Evolutionary conservation across 2,797 vertebrate species (phyloP).

Genomic region (Halcyon badia): DNA sequence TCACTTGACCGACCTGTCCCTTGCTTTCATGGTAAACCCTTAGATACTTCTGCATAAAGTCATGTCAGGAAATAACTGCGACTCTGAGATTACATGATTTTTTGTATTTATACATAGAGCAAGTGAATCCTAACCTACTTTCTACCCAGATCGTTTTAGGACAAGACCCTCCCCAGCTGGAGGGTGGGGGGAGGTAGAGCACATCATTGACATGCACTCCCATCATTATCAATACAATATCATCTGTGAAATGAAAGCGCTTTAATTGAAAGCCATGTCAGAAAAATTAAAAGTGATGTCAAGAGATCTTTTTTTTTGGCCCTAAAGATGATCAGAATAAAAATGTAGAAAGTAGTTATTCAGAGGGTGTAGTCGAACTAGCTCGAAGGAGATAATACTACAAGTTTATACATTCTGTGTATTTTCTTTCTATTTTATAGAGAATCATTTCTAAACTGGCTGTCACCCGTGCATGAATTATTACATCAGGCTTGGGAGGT

Average conservation of each 20-base stretch:
- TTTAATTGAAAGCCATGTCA: conserved; percentile 35
- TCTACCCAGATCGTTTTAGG: not conserved
- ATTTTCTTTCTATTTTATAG: conserved; percentile 48
- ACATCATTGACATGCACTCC: not conserved
- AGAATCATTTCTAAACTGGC: conserved; percentile 43
- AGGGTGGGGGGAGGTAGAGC: not conserved
- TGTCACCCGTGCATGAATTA: conserved; percentile 58
- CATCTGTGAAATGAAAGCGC: not conserved
- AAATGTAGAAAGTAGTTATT: conserved; percentile 13
- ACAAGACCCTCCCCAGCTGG: not conserved
- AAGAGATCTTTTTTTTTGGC: not conserved
- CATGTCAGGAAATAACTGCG: not conserved
- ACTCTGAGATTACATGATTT: not conserved
- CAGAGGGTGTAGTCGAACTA: not conserved
- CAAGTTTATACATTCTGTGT: conserved; percentile 50
- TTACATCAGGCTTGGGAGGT: conserved; percentile 29
- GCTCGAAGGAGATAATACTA: conserved; percentile 41
- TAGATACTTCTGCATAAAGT: not conserved
- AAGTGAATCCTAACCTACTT: not conserved
- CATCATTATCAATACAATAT: not conserved
- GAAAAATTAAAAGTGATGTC: conserved; percentile 20
- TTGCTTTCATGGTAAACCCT: not conserved
- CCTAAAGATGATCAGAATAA: not conserved
- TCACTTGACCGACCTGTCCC: not conserved
- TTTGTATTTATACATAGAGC: not conserved